phyloP scores from a whole-genome alignment of 2,113 vertebrate species.

The Lanius collurio region DNA sequence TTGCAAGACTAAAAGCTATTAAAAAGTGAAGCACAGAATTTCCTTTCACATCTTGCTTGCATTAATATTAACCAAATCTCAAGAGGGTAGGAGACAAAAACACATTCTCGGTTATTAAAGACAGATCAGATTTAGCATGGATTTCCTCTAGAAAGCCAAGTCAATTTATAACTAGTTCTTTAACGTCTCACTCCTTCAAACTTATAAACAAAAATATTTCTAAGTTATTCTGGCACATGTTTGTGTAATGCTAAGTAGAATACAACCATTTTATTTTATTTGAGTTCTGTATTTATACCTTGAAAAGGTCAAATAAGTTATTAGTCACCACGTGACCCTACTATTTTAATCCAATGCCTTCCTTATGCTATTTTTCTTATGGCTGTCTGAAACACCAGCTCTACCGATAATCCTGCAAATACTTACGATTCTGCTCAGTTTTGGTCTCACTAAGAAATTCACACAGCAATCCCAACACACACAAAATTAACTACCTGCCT shows the following conservation, averaged over 20 bases:
- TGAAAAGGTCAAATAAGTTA: not conserved
- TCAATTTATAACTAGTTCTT: not conserved
- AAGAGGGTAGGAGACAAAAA: not conserved
- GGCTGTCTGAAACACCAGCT: not conserved
- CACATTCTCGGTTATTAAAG: not conserved
- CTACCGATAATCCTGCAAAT: not conserved
- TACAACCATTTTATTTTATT: not conserved
- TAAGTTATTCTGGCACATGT: not conserved
- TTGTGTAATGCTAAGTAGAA: not conserved
- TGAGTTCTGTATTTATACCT: not conserved
- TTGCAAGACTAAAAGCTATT: not conserved
- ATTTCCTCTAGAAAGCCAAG: not conserved
- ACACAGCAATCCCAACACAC: not conserved
- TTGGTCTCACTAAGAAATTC: not conserved
- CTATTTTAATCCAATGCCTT: not conserved
- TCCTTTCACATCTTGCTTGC: not conserved
- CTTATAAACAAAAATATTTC: not conserved
- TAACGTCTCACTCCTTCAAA: not conserved
- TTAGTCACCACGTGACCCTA: not conserved
- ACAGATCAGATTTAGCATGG: not conserved
- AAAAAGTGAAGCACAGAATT: not conserved
- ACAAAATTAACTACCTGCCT: not conserved
- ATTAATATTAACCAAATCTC: constrained; percentile 18
- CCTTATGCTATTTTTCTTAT: not conserved
- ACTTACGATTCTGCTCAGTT: not conserved